Base-by-base conservation (phyloP, 2,888 invertebrate species). In the Gastracanthus pulcherrimus region DNA sequence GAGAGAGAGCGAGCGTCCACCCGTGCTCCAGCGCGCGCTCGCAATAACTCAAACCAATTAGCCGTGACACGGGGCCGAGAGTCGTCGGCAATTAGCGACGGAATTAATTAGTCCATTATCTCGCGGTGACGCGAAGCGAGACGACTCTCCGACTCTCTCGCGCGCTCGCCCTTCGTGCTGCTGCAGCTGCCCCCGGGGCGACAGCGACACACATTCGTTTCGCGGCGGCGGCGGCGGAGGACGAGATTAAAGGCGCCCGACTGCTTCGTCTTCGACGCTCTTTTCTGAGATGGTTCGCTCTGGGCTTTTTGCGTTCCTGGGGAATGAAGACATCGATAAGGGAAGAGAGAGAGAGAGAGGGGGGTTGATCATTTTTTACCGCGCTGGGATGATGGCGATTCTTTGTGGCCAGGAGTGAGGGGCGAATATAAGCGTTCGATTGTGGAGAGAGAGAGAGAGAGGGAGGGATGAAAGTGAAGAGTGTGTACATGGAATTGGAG, bases 21-120 rank as follows among this genome's bases (percentile, higher is more conserved):
- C 45, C 16, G 45, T n/a, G 45, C 16, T 83, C 76, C 78, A 86
- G 84, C 81, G 81, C 31, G 60, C 81, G 48, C 82, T 80, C 74
- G 85, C 87, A 87, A 87, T 87, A 88, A 89, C 85, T 86, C 86
- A 87, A 86, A 87, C 87, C 87, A 89, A 89, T 90, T 90, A 89
- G 86, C 86, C 87, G 85, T 86, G 87, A 88, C 89, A 86, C 83
- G 85, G 84, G 86, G 83, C 85, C 85, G 75, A 69, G 86, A 85
- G 86, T 87, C 85, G 84, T 86, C 82, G 86, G 87, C 87, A 89
- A 90, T 90, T 90, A 90, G 88, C 86, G 86, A 85, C 84, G 85
- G 87, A 90, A 90, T 90, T 90, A 90, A 90, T 90, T 89, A 89
- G 87, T 85, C 85, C 82, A 88, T 89, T 90, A 90, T 89, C 89